Percentiles rank a stretch among this genome's conserved stretches.
phyloP scores from a whole-genome alignment of 2,888 invertebrate genomes.

The Drosophila koepferae region DNA sequence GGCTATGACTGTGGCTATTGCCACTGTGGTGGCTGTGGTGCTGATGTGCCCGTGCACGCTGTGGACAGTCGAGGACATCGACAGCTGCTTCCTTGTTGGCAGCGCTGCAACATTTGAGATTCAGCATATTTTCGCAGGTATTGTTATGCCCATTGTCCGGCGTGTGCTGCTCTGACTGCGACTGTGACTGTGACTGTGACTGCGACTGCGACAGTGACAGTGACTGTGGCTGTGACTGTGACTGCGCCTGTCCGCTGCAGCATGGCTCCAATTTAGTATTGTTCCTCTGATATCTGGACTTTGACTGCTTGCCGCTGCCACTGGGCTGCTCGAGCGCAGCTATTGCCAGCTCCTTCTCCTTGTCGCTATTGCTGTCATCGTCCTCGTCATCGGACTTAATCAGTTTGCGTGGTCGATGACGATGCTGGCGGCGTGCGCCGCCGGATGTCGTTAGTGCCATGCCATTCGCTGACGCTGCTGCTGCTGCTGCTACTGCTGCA shows the following conservation, averaged over 20 bases:
- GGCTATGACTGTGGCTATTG: conserved; percentile 40
- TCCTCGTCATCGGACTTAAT: conserved; percentile 85
- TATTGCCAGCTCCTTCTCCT: conserved; percentile 71
- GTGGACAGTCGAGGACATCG: conserved; percentile 59
- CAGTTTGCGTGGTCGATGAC: conserved; percentile 84
- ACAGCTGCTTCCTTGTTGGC: conserved; percentile 49
- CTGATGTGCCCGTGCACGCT: conserved; percentile 46
- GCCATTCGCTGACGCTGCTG: conserved; percentile 28
- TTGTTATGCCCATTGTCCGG: conserved; percentile 80
- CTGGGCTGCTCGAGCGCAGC: conserved; percentile 43
- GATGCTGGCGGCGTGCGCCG: conserved; percentile 83
- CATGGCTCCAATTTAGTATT: conserved; percentile 75
- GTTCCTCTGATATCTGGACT: conserved; percentile 69
- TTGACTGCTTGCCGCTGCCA: conserved; percentile 50
- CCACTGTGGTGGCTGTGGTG: conserved; percentile 41
- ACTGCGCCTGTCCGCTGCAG: conserved; percentile 51
- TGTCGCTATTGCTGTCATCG: conserved; percentile 84
- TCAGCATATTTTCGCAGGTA: conserved; percentile 84
- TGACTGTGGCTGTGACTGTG: conserved; percentile 30
- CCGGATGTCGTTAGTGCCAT: conserved; percentile 72
- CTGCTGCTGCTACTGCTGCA: conserved; percentile 14
- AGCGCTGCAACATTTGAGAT: conserved; percentile 81
- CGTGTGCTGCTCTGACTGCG: conserved; percentile 56
- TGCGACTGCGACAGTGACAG: conserved; percentile 2
- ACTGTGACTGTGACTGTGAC: conserved; percentile 32